Evolutionary conservation across 2,888 invertebrate species (phyloP), one percentile per base, ranked within the genome.

Genomic region (Nymphalis c-album): DNA sequence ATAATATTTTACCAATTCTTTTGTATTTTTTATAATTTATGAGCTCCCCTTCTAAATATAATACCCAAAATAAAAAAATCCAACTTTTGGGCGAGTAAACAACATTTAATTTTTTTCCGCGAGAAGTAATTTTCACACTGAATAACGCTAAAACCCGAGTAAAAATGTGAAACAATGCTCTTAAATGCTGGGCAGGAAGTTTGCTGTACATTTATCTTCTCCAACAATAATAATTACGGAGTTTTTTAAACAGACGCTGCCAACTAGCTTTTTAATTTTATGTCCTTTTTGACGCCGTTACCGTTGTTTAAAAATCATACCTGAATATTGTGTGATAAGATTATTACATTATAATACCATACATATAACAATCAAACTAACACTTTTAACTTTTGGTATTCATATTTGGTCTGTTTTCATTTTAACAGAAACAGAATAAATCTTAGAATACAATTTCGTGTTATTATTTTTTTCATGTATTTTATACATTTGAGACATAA

Each of bases 151-250:
- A 77, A 71, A 67, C 67, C 59, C 18, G 64, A 70, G 75, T 76
- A 77, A 75, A n/a, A 78, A 77, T 71, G 76, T 70, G 69, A 69
- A 76, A 77, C 78, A 76, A 78, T 76, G 78, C 71, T 64, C 66
- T 72, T 76, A 78, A 78, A 78, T 20, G 60, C 67, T 55, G 45
- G 57, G 59, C 70, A 69, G 71, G 71, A 73, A 73, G 67, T 64
- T 65, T 48, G 26, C 26, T 59, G 58, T 68, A 71, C 64, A 72
- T 70, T 66, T 69, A 70, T 71, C 73, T 73, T 71, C 55, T 60
- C 73, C 71, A 74, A 73, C 70, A 71, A 71, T 70, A 73, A 75
- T 74, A 71, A 75, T 75, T 75, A 73, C 68, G 63, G 64, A 59
- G 48, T 60, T 67, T 66, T 60, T 66, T 62, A 67, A 69, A 63